Evolutionary conservation across 1,140 invertebrate species (phyloP).

Genomic region (Vollenhovia emeryi): DNA sequence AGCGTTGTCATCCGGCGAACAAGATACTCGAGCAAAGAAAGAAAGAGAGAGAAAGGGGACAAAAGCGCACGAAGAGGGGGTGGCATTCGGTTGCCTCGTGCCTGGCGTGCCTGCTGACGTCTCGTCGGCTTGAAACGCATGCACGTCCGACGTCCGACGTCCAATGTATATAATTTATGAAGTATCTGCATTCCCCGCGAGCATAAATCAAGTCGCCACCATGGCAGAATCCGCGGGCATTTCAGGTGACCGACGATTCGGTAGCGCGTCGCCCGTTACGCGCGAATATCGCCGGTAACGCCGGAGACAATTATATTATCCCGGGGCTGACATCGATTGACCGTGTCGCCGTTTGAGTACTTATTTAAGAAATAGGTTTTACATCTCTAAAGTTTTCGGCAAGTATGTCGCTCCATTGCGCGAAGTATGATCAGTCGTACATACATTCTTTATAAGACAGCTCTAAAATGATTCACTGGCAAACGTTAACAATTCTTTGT

Average conservation of each 20-base stretch:
- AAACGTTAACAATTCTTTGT: not conserved
- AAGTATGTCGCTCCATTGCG: too few relatives aligned
- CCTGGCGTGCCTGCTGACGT: slow-evolving; percentile 81
- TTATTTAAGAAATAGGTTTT: not conserved
- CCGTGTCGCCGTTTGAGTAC: not conserved
- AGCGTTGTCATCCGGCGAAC: slow-evolving; percentile 62
- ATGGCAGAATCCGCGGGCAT: slow-evolving; percentile 66
- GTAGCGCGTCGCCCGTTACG: not conserved
- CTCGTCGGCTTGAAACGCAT: slow-evolving; percentile 74
- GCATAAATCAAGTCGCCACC: slow-evolving; percentile 84
- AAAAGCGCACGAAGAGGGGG: slow-evolving; percentile 42
- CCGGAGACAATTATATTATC: not conserved
- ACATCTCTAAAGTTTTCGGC: not conserved
- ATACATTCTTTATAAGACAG: not conserved
- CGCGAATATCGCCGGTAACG: slow-evolving; percentile 8
- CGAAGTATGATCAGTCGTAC: not conserved
- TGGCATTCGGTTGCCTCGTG: slow-evolving; percentile 80
- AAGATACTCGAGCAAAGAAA: slow-evolving; percentile 70
- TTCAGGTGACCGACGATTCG: slow-evolving; percentile 47
- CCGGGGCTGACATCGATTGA: not conserved
- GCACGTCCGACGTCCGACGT: slow-evolving; percentile 78
- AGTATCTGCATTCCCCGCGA: slow-evolving; percentile 83
- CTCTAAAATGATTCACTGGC: not conserved
- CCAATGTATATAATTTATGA: slow-evolving; percentile 84
- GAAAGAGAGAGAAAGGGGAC: slow-evolving; percentile 46